These are phyloP conservation scores for Erebia ligea DNA, from an alignment of 2,888 invertebrate species.

Conservation along the genomic window DNA sequence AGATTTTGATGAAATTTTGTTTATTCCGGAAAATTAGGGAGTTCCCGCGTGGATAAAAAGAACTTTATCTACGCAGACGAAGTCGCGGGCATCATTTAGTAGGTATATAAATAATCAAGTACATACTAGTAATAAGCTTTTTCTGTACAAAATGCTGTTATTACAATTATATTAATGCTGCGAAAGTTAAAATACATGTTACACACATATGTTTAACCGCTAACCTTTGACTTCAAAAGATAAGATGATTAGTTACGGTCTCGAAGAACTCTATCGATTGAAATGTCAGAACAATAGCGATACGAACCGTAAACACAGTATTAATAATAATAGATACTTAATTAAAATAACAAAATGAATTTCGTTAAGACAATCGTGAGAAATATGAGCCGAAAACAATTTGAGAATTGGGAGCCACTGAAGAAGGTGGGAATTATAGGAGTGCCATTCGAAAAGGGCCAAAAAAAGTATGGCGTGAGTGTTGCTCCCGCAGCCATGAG, in stretches of 20 bases:
- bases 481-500: constrained; percentile 87
- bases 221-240: constrained; percentile 37
- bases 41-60: too few relatives aligned
- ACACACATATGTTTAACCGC: neutral
- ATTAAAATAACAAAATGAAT: constrained; percentile 58
- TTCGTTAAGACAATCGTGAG: constrained; percentile 61
- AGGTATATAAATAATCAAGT: neutral
- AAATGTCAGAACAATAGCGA: constrained; percentile 19
- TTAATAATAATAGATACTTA: constrained; percentile 7
- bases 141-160: too few relatives aligned
- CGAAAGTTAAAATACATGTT: constrained; percentile 9
- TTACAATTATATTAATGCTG: neutral
- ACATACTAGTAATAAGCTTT: too few relatives aligned
- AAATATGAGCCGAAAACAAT: constrained; percentile 60
- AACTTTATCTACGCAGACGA: too few relatives aligned
- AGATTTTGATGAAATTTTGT: too few relatives aligned
- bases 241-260: constrained; percentile 28
- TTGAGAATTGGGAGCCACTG: constrained; percentile 57
- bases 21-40: too few relatives aligned
- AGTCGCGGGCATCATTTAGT: too few relatives aligned
- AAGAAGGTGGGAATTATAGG: constrained; percentile 88
- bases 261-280: constrained; percentile 24
- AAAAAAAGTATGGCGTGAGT: constrained; percentile 88
- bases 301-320: constrained; percentile 12
- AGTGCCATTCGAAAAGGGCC: constrained; percentile 92